These are phyloP conservation scores for Brachionus asplanchnoidis DNA, from an alignment of 1,140 invertebrate species.

Conservation along the genomic window DNA sequence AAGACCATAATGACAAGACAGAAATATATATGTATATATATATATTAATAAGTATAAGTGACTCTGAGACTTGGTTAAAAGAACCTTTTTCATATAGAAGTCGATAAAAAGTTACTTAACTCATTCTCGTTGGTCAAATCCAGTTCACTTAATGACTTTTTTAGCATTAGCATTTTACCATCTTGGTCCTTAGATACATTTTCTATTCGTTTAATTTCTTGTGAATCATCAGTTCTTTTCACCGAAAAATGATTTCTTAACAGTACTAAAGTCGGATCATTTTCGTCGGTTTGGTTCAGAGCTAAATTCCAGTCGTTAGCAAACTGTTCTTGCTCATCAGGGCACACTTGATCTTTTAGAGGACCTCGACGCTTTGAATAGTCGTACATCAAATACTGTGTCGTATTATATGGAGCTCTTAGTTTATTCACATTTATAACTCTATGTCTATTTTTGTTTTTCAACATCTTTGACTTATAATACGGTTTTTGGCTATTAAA, in stretches of 20 bases:
- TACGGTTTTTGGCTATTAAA: neutral
- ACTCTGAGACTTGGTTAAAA: neutral
- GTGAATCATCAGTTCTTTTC: neutral
- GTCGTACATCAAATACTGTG: constrained; percentile 37
- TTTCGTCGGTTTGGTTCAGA: neutral
- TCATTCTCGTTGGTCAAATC: constrained; percentile 25
- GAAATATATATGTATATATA: neutral
- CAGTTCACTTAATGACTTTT: constrained; percentile 29
- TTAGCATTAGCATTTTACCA: neutral
- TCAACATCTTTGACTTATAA: neutral
- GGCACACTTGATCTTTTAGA: neutral
- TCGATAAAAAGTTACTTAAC: constrained; percentile 32
- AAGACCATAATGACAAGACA: neutral
- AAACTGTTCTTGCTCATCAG: constrained; percentile 24
- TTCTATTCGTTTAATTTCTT: neutral
- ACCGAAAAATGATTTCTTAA: constrained; percentile 6
- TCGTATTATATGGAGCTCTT: constrained; percentile 36
- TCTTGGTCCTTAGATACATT: neutral
- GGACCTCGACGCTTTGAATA: constrained; percentile 32
- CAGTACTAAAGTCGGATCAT: constrained; percentile 3
- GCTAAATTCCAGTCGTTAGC: constrained; percentile 27
- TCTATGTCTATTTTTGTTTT: neutral
- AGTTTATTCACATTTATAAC: neutral
- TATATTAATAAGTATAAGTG: neutral
- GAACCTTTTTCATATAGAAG: constrained; percentile 10